Evolutionary conservation across 1,140 invertebrate species (phyloP).

Genomic region (Penaeus indicus): DNA sequence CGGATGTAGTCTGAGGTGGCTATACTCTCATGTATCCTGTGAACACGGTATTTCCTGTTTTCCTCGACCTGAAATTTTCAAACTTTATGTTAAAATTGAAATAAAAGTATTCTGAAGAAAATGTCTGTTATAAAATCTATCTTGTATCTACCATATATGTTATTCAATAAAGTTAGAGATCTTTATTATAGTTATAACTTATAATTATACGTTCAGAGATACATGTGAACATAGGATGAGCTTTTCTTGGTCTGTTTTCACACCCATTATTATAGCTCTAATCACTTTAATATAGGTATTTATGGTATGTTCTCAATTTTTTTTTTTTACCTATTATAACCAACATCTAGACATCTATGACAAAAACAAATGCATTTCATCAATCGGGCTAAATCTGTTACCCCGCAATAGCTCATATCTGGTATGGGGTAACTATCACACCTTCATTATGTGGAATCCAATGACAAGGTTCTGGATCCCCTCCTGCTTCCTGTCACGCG

Average conservation of each 20-base stretch:
- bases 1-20: slow-evolving; percentile 74
- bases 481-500: slow-evolving; percentile 68
- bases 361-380: too few relatives aligned
- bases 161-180: too few relatives aligned
- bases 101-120: background rate
- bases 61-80: slow-evolving; percentile 73
- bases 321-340: too few relatives aligned
- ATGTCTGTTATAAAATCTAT: background rate
- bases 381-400: background rate
- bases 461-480: slow-evolving; percentile 72
- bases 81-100: slow-evolving; percentile 13
- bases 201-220: background rate
- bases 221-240: too few relatives aligned
- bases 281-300: too few relatives aligned
- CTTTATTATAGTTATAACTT: background rate
- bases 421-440: slow-evolving; percentile 55
- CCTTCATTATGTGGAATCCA: slow-evolving; percentile 75
- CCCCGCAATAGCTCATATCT: background rate
- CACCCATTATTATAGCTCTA: too few relatives aligned
- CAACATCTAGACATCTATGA: too few relatives aligned
- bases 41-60: slow-evolving; percentile 75
- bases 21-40: slow-evolving; percentile 70
- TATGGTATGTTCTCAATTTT: too few relatives aligned
- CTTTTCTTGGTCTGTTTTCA: background rate
- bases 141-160: background rate